Percentiles rank a stretch among this genome's conserved stretches.
phyloP scores from a whole-genome alignment of 2,113 vertebrate genomes.

The Thermophis baileyi region DNA sequence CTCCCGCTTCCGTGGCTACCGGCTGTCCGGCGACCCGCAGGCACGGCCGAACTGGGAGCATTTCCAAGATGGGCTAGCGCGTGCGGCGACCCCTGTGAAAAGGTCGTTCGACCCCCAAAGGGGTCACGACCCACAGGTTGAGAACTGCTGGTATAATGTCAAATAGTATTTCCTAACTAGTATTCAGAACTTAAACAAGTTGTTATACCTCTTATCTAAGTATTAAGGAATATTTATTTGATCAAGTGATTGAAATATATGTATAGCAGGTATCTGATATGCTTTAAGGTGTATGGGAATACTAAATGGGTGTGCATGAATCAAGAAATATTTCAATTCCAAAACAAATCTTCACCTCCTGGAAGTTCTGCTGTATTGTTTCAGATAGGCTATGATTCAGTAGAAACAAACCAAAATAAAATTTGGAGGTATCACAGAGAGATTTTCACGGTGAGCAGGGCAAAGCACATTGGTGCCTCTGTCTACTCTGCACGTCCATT shows the following conservation, averaged over 20 bases:
- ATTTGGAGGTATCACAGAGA: background rate
- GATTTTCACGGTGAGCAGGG: background rate
- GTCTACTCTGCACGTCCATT: background rate
- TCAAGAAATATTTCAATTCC: background rate
- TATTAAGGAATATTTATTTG: background rate
- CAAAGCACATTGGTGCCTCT: background rate
- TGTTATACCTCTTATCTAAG: background rate
- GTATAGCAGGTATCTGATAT: background rate
- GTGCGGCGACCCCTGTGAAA: too few species aligned
- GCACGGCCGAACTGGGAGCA: too few species aligned
- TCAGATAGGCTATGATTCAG: background rate
- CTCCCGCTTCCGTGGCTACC: too few species aligned
- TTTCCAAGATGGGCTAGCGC: too few species aligned
- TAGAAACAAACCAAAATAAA: background rate
- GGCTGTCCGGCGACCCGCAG: too few species aligned
- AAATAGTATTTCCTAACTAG: background rate
- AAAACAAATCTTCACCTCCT: background rate
- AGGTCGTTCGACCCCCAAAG: too few species aligned
- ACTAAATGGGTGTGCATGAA: background rate
- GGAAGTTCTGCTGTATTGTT: background rate
- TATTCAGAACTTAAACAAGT: background rate
- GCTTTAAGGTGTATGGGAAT: background rate
- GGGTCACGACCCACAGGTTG: too few species aligned
- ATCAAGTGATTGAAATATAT: background rate
- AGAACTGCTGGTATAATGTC: too few species aligned